Evolutionary conservation across 2,113 vertebrate species (phyloP).

Genomic region (Cyphomyrus plagiostoma): DNA sequence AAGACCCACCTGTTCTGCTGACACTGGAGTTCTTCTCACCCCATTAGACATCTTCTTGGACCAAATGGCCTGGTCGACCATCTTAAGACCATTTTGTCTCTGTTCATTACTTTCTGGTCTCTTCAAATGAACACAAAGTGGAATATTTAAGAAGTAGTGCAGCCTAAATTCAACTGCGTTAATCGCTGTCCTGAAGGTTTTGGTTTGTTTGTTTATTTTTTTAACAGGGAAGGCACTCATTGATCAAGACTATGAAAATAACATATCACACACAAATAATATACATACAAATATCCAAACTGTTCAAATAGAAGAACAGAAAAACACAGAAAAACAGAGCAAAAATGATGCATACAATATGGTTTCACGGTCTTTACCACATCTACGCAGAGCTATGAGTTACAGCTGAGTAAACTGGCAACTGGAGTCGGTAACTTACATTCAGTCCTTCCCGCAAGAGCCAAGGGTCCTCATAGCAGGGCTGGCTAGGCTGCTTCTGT

Average conservation of each 20-base stretch:
- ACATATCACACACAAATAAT: not conserved
- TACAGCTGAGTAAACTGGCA: not conserved
- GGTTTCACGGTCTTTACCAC: not conserved
- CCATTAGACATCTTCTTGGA: constrained; percentile 99
- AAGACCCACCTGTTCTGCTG: constrained; percentile 80
- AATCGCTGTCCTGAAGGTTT: not conserved
- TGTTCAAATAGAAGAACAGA: too few relatives aligned
- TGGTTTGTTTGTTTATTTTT: not conserved
- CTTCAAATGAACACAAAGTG: constrained; percentile 42
- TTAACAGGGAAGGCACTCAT: not conserved
- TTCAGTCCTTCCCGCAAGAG: constrained; percentile 82
- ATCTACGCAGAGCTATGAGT: not conserved
- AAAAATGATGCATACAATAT: not conserved
- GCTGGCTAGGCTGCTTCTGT: constrained; percentile 79
- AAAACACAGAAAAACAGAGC: not conserved
- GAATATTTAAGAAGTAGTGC: not conserved
- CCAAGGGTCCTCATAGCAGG: constrained; percentile 74
- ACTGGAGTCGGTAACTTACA: constrained; percentile 55
- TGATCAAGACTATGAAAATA: not conserved
- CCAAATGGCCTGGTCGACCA: constrained; percentile 99
- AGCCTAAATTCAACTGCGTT: not conserved
- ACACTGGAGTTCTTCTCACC: constrained; percentile 83
- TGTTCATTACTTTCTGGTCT: constrained; percentile 93
- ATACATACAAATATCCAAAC: not conserved
- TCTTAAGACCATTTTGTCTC: constrained; percentile 96